A percentile compares a stretch with the other conserved stretches of the same genome.
Conservation (phyloP, 1,140 invertebrate species). For the Sitobion miscanthi region DNA sequence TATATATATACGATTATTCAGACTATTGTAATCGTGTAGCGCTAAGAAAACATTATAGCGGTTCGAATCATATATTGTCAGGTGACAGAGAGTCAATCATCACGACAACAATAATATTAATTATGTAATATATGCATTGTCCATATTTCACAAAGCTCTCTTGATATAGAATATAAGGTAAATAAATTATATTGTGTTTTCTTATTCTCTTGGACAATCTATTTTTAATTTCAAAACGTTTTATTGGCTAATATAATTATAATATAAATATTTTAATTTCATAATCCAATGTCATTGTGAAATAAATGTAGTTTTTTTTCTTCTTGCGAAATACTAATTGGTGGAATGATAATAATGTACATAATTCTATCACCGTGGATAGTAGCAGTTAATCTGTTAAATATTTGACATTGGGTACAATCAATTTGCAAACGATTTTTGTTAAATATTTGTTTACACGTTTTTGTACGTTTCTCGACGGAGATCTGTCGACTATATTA, state of each 20-base stretch:
- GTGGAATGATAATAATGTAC: not conserved
- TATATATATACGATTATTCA: not conserved
- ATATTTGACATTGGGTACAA: not conserved
- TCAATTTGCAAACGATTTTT: not conserved
- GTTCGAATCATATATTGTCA: not conserved
- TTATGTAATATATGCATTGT: conserved; percentile 6
- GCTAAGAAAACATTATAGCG: not conserved
- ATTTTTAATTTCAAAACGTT: not conserved
- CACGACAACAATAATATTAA: not conserved
- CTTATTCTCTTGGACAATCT: not conserved
- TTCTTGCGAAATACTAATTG: not conserved
- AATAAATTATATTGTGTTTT: not conserved
- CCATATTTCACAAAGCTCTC: not conserved
- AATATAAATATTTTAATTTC: not conserved
- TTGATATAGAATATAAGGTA: not conserved
- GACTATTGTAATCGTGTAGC: not conserved
- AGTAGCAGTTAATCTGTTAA: not conserved
- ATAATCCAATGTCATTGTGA: conserved; percentile 14
- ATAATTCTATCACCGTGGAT: not conserved
- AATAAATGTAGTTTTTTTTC: not conserved
- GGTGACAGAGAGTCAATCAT: not conserved
- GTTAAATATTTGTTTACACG: not conserved
- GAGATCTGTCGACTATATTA: not conserved
- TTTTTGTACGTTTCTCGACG: not conserved
- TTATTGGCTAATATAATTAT: not conserved